Conservation (phyloP, 2,797 vertebrate genomes). For the Hafferia zeledoni region DNA sequence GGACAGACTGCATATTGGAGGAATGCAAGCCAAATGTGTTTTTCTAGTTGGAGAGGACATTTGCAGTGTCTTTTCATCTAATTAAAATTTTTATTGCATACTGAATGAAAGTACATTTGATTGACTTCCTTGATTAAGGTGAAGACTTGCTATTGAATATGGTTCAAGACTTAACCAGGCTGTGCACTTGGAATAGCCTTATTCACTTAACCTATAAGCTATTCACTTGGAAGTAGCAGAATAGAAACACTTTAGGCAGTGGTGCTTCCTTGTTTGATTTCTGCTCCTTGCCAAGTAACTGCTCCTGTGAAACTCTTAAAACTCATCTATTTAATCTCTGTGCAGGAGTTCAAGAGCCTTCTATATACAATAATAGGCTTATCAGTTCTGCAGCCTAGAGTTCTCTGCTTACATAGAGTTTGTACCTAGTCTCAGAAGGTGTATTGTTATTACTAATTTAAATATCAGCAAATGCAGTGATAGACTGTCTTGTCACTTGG, state of each 20-base stretch:
- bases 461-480: neutral
- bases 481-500: neutral
- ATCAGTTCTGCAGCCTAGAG: neutral
- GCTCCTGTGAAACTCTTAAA: neutral
- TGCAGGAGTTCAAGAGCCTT: neutral
- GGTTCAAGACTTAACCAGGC: neutral
- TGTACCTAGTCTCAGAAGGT: neutral
- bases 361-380: fast-evolving
- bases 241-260: fast-evolving
- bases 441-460: neutral
- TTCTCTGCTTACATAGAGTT: neutral
- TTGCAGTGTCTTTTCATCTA: neutral
- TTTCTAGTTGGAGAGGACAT: neutral
- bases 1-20: neutral
- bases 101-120: neutral
- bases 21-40: neutral
- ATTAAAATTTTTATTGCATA: neutral
- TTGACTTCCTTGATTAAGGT: neutral
- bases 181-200: too few relatives aligned
- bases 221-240: neutral
- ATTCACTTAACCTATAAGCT: neutral
- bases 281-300: neutral
- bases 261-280: neutral
- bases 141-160: fast-evolving
- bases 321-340: neutral